These are phyloP conservation scores for Actinostola sp. DNA, from an alignment of 92 coral and sea anemone species.

Conservation along the genomic window DNA sequence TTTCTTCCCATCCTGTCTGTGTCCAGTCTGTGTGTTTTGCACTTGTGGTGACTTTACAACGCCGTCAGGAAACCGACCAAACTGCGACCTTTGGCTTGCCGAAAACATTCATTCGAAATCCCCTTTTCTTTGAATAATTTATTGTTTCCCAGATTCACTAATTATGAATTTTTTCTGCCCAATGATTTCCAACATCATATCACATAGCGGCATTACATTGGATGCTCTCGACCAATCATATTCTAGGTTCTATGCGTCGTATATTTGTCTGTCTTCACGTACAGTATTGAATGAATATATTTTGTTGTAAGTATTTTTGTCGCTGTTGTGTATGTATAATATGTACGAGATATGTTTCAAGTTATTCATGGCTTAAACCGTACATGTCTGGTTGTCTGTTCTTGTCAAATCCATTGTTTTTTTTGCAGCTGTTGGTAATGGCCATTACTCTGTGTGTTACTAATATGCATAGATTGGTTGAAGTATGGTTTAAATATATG, in stretches of 20 bases:
- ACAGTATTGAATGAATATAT: not conserved
- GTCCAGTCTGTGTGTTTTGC: conserved; percentile 3
- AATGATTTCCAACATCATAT: not conserved
- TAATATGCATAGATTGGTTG: conserved; percentile 2
- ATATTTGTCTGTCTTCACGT: not conserved
- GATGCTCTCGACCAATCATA: not conserved
- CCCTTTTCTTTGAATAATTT: conserved; percentile 28
- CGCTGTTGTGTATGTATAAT: not conserved
- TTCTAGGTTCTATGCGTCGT: not conserved
- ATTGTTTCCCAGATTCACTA: conserved; percentile 30
- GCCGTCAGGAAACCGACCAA: conserved; percentile 10
- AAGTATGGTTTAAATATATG: too few relatives aligned
- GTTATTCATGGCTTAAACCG: not conserved
- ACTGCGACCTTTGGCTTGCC: conserved; percentile 35
- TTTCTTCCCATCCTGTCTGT: not conserved
- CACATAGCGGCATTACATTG: not conserved
- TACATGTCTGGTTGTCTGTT: conserved; percentile 3
- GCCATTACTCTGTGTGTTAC: not conserved
- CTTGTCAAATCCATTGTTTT: not conserved
- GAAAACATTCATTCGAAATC: conserved; percentile 26
- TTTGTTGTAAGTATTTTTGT: not conserved
- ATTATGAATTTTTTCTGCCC: conserved; percentile 26
- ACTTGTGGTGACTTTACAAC: not conserved
- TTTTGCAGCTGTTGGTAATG: not conserved
- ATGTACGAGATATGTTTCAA: not conserved